Percentiles rank a stretch among this genome's conserved stretches.
phyloP scores from a whole-genome alignment of 2,888 invertebrate species.

The Lasioglossum leucozonium region DNA sequence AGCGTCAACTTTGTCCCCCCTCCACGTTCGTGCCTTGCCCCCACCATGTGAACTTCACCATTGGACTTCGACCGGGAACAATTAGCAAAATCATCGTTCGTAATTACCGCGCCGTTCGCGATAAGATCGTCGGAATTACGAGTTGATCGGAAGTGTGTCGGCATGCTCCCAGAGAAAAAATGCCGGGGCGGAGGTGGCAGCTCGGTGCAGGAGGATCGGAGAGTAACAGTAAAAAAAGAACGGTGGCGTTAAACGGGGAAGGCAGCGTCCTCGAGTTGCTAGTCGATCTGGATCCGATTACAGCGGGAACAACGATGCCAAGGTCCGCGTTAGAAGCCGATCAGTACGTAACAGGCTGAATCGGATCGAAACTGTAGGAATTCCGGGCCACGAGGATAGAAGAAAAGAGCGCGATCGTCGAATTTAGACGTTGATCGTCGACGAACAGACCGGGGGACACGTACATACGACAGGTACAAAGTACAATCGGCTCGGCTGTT shows the following conservation, averaged over 20 bases:
- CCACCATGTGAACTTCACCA: background rate
- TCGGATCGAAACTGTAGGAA: background rate
- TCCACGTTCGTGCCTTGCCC: background rate
- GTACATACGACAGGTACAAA: slow-evolving; percentile 33
- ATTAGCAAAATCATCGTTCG: slow-evolving; percentile 8
- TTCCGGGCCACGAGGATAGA: background rate
- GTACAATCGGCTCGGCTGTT: slow-evolving; percentile 28
- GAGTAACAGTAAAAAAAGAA: background rate
- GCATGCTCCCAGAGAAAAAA: background rate
- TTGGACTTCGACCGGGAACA: background rate
- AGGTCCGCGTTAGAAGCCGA: background rate
- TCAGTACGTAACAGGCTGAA: slow-evolving; percentile 3
- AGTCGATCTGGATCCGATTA: slow-evolving; percentile 17
- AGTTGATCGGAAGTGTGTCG: background rate
- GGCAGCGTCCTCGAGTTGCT: background rate
- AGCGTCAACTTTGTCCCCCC: background rate
- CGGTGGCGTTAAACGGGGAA: background rate
- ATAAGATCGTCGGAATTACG: background rate
- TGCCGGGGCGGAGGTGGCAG: too few relatives aligned
- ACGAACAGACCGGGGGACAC: background rate
- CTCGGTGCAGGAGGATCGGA: background rate
- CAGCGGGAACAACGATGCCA: slow-evolving; percentile 36
- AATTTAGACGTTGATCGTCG: background rate
- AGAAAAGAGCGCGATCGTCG: background rate
- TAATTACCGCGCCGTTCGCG: background rate